These are phyloP conservation scores for Alectoris magna DNA, from an alignment of 2,797 vertebrate species.

Conservation along the genomic window DNA sequence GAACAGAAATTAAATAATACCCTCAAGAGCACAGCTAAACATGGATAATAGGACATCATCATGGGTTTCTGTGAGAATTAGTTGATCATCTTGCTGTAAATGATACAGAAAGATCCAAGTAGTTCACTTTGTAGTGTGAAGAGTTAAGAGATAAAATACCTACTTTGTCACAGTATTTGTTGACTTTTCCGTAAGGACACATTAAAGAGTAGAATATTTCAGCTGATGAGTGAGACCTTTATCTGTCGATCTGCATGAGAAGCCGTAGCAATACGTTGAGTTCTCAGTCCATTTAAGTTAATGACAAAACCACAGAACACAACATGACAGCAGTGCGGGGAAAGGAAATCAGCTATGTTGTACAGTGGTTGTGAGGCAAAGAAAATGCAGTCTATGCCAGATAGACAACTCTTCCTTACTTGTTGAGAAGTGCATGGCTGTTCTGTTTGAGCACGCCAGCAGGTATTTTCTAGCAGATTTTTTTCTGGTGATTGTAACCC, in stretches of 20 bases:
- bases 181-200: not conserved
- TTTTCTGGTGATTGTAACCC: not conserved
- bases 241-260: not conserved
- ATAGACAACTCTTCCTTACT: not conserved
- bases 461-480: not conserved
- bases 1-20: not conserved
- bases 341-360: not conserved
- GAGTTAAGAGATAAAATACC: not conserved
- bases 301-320: not conserved
- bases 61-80: not conserved
- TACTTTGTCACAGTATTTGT: not conserved
- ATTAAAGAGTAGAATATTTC: not conserved
- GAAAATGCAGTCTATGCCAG: not conserved
- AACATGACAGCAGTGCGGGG: not conserved
- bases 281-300: not conserved
- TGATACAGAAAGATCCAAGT: not conserved
- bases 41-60: not conserved
- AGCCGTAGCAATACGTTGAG: not conserved
- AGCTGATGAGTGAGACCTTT: not conserved
- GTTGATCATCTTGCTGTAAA: not conserved
- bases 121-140: not conserved
- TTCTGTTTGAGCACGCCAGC: rapidly evolving
- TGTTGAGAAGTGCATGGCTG: not conserved
- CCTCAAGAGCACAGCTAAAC: not conserved
- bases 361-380: not conserved